phyloP scores from a whole-genome alignment of 1,140 invertebrate species.

The Forficula auricularia region DNA sequence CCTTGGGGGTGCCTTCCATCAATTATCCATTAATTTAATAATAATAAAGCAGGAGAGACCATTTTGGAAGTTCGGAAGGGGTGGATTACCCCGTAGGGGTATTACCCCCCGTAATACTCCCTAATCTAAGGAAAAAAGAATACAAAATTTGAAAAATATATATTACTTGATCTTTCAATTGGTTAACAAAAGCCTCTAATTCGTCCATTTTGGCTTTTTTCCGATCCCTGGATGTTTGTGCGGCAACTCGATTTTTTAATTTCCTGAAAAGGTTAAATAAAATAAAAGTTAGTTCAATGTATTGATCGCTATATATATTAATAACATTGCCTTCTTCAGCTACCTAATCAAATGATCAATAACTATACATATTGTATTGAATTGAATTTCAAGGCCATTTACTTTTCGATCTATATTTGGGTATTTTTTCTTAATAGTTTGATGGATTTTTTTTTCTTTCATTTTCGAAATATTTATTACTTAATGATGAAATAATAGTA shows the following conservation, averaged over 20 bases:
- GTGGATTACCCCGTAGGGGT: too few relatives aligned
- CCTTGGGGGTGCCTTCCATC: too few relatives aligned
- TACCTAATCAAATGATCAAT: background rate
- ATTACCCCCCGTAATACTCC: too few relatives aligned
- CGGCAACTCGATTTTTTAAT: constrained; percentile 89
- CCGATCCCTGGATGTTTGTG: constrained; percentile 92
- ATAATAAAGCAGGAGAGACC: too few relatives aligned
- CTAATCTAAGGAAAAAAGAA: too few relatives aligned
- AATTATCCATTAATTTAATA: too few relatives aligned
- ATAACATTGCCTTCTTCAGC: background rate
- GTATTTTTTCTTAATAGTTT: background rate
- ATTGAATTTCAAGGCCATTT: background rate
- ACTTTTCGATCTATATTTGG: background rate
- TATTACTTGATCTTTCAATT: constrained; percentile 34
- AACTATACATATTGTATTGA: background rate
- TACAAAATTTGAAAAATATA: too few relatives aligned
- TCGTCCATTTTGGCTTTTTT: constrained; percentile 85
- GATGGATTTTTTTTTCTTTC: background rate
- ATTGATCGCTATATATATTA: background rate
- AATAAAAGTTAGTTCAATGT: constrained; percentile 2
- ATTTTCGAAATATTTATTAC: background rate
- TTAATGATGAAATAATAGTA: background rate
- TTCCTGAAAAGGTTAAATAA: constrained; percentile 44
- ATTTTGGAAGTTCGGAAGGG: too few relatives aligned
- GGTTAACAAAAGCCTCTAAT: constrained; percentile 53